Evolutionary conservation across 2,888 invertebrate species (phyloP), one percentile per base, ranked within the genome.

Genomic region (Frankliniella fusca): DNA sequence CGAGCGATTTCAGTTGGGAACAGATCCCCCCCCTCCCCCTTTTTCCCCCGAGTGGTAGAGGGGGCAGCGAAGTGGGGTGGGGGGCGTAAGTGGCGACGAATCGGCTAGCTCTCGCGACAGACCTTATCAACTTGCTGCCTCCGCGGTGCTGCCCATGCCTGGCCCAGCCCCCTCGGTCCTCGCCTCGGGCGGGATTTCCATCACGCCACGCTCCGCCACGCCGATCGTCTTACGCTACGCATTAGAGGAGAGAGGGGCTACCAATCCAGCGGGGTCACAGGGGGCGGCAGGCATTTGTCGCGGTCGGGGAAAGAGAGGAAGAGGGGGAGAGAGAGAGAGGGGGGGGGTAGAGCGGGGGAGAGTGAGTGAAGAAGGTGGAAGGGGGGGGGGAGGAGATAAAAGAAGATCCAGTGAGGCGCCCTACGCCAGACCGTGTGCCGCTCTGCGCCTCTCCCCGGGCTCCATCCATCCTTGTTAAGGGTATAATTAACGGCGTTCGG

Each of bases 381-480:
- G 54, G 8, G n/a, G 61, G 18, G 18, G 61, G 18, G 12, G 15
- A 18, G 61, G 61, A 7, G 0, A 54, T 12, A 12, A 18, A 54
- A 18, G 61, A 18, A 61, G 61, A 61, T 3, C 18, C 3, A 38
- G 61, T 61, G 61, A 38, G 38, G 38, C 38, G 2, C 38, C 38
- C 38, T 3, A 38, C 38, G 38, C 38, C 38, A 38, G 38, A 38
- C 38, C 38, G 3, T 38, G 38, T 38, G 38, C 38, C 2, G 38
- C 38, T 38, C 38, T 5, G 38, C 38, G 38, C 38, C 38, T 38
- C 38, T n/a, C 61, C 61, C 18, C 15, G n/a, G n/a, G 61, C 8
- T 61, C 61, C 23, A 76, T 76, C 70, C 70, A 76, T 76, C 70
- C 70, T 76, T 12, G 70, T 76, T 76, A 76, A 27, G 70, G 70